These are phyloP conservation scores for Eurytoma adleriae DNA, from an alignment of 2,888 invertebrate genomes.

Conservation along the genomic window DNA sequence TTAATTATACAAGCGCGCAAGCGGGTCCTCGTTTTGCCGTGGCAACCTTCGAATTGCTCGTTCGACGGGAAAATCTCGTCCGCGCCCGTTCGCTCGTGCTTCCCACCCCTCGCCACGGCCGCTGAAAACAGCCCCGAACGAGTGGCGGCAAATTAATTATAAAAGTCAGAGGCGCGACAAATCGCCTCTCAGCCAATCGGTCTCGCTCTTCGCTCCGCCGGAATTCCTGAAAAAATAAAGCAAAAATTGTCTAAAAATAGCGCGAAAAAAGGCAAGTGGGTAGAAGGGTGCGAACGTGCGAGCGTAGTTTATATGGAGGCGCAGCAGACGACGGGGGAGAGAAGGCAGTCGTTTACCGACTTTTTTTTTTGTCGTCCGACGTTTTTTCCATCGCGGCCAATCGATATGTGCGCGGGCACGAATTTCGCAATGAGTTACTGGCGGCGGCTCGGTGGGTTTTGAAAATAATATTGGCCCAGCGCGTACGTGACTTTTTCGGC, in stretches of 20 bases:
- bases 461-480: conserved; percentile 56
- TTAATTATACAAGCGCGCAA: conserved; percentile 31
- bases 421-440: conserved; percentile 43
- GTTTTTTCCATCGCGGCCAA: neutral
- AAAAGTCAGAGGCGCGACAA: conserved; percentile 36
- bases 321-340: neutral
- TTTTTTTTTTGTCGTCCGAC: conserved; percentile 15
- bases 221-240: neutral
- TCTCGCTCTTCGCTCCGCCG: neutral
- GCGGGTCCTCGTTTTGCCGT: conserved; percentile 10
- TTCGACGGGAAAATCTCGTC: conserved; percentile 42
- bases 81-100: neutral
- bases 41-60: conserved; percentile 36
- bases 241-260: neutral
- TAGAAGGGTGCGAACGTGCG: neutral
- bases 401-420: conserved; percentile 39
- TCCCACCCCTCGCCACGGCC: neutral
- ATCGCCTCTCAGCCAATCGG: conserved; percentile 18
- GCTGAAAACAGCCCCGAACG: conserved; percentile 13
- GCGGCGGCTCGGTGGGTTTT: neutral
- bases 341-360: neutral
- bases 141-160: conserved; percentile 39
- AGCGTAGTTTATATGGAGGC: neutral
- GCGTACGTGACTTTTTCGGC: conserved; percentile 42
- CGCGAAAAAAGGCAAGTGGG: neutral